phyloP scores from a whole-genome alignment of 2,888 invertebrate genomes.

The Tinea trinotella region DNA sequence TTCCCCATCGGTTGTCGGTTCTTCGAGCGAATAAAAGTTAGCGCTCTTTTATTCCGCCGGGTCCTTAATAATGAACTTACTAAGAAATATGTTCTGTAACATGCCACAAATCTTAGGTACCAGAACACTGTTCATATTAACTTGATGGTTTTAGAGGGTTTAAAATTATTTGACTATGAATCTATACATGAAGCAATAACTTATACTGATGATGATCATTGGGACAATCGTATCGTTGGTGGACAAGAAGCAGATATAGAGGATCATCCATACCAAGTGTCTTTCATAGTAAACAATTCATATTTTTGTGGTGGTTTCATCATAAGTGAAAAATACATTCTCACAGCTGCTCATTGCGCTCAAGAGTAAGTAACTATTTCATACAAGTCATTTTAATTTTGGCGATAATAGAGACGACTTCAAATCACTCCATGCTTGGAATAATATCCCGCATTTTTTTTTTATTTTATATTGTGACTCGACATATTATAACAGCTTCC shows the following conservation, averaged over 20 bases:
- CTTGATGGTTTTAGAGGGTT: not conserved
- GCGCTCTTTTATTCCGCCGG: too few species aligned
- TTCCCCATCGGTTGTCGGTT: too few species aligned
- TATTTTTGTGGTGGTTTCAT: slow-evolving; percentile 66
- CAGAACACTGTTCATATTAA: not conserved
- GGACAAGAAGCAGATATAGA: slow-evolving; percentile 49
- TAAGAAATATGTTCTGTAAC: too few species aligned
- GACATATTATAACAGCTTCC: too few species aligned
- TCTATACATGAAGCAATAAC: not conserved
- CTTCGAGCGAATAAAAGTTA: too few species aligned
- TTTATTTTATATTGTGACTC: too few species aligned
- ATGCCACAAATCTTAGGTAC: not conserved
- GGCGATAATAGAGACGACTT: too few species aligned
- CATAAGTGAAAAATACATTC: slow-evolving; percentile 49
- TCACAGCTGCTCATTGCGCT: slow-evolving; percentile 66
- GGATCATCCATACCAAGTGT: slow-evolving; percentile 58
- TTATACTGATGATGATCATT: slow-evolving; percentile 22
- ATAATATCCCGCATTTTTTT: too few species aligned
- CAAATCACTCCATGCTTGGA: too few species aligned
- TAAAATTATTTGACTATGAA: not conserved
- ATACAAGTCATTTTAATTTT: too few species aligned
- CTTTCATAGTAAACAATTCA: slow-evolving; percentile 50
- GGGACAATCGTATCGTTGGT: slow-evolving; percentile 48
- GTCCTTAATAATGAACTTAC: too few species aligned
- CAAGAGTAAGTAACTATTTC: slow-evolving; percentile 57